Percentiles rank a stretch among this genome's conserved stretches.
Evolutionary conservation across 2,113 vertebrate species (phyloP).

Genomic region (Numenius arquata): DNA sequence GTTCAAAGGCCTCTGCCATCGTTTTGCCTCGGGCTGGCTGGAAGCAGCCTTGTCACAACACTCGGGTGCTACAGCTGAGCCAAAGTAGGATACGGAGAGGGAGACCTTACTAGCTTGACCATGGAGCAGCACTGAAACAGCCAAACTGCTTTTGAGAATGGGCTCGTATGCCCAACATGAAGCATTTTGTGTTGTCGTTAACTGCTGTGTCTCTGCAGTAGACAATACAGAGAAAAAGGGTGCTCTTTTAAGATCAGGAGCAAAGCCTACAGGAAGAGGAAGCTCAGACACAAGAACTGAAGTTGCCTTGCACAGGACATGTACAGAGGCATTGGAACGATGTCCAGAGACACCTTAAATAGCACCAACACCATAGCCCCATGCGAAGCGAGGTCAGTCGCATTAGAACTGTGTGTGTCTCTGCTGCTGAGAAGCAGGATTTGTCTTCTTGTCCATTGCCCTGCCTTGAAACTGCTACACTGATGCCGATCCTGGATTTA

Average conservation of each 20-base stretch:
- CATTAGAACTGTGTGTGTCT: neutral
- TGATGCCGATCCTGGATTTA: neutral
- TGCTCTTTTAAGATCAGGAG: neutral
- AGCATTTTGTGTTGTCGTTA: neutral
- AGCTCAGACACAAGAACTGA: neutral
- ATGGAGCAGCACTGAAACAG: neutral
- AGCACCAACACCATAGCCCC: neutral
- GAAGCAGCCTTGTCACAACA: neutral
- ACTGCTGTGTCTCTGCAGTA: neutral
- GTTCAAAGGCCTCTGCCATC: neutral
- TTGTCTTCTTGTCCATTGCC: neutral
- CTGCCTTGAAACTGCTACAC: neutral
- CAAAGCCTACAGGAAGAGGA: neutral
- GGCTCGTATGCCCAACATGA: accelerated
- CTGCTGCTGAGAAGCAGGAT: neutral
- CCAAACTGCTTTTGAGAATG: neutral
- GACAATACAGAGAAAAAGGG: neutral
- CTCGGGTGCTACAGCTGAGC: neutral
- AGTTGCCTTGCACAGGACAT: neutral
- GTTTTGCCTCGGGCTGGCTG: neutral
- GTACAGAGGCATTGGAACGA: neutral
- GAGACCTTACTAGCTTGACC: neutral
- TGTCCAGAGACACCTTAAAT: neutral
- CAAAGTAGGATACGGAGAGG: neutral
- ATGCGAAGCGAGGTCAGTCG: accelerated